Evolutionary conservation across 2,888 invertebrate genomes (phyloP).

Genomic region (Neoitamus cyanurus): DNA sequence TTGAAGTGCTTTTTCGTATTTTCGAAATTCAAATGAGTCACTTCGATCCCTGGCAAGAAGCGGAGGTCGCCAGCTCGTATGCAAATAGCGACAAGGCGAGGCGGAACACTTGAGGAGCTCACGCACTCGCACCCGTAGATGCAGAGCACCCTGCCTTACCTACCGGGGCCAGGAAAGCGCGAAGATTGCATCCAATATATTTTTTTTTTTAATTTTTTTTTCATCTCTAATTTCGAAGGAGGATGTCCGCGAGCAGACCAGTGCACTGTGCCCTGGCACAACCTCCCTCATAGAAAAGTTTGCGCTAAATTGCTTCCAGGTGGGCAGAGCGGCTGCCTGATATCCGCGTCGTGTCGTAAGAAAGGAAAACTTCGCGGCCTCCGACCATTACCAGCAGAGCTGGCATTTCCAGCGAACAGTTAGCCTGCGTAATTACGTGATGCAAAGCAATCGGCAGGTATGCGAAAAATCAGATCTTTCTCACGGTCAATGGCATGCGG

Average conservation of each 20-base stretch:
- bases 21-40: background rate
- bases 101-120: background rate
- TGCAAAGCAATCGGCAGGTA: conserved; percentile 24
- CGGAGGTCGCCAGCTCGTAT: background rate
- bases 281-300: background rate
- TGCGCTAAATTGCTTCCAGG: conserved; percentile 15
- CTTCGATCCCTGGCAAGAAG: background rate
- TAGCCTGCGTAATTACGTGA: conserved; percentile 24
- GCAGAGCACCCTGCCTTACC: no score
- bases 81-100: conserved; percentile 1
- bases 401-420: conserved; percentile 10
- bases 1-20: background rate
- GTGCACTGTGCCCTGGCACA: background rate
- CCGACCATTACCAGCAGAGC: background rate
- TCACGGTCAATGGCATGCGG: conserved; percentile 35
- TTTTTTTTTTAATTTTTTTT: background rate
- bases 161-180: background rate
- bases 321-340: background rate
- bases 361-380: conserved; percentile 7
- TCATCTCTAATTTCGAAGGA: background rate
- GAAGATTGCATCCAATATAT: background rate
- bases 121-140: background rate
- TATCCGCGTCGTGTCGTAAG: background rate
- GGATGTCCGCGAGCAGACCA: background rate
- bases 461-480: conserved; percentile 28